phyloP scores from a whole-genome alignment of 2,797 vertebrate genomes.

The Ptychobarbus kaznakovi region DNA sequence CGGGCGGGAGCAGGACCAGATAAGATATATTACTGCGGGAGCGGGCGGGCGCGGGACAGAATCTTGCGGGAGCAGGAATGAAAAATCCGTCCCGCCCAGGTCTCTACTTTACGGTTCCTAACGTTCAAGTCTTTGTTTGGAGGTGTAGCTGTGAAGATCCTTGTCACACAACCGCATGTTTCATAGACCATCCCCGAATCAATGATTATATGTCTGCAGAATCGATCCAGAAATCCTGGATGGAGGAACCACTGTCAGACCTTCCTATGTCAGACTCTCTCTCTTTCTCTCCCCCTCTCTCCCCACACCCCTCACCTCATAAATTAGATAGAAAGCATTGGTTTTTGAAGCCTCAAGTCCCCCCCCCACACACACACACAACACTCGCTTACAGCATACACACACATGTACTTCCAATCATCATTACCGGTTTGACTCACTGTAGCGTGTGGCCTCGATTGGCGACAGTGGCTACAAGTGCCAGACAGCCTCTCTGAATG shows the following conservation, averaged over 20 bases:
- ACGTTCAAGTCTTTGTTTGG: slow-evolving; percentile 47
- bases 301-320: slow-evolving; percentile 45
- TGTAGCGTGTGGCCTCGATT: slow-evolving; percentile 38
- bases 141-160: slow-evolving; percentile 29
- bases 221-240: slow-evolving; percentile 59
- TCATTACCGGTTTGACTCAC: slow-evolving; percentile 41
- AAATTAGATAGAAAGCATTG: slow-evolving; percentile 56
- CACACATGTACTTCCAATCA: slow-evolving; percentile 32
- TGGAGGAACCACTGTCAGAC: slow-evolving; percentile 41
- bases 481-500: slow-evolving; percentile 41
- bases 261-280: slow-evolving; percentile 39
- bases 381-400: slow-evolving; percentile 14
- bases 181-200: slow-evolving; percentile 50
- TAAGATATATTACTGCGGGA: too few species aligned
- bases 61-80: too few species aligned
- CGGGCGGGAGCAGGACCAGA: too few species aligned
- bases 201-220: slow-evolving; percentile 59
- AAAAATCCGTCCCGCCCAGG: too few species aligned
- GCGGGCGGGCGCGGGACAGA: too few species aligned
- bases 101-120: not conserved
- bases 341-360: slow-evolving; percentile 39
- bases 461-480: slow-evolving; percentile 28
- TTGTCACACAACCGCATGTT: slow-evolving; percentile 39
- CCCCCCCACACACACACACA: slow-evolving; percentile 9
- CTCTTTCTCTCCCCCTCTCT: slow-evolving; percentile 5